Conservation (phyloP, 2,888 invertebrate genomes). For the Sialis lutaria region DNA sequence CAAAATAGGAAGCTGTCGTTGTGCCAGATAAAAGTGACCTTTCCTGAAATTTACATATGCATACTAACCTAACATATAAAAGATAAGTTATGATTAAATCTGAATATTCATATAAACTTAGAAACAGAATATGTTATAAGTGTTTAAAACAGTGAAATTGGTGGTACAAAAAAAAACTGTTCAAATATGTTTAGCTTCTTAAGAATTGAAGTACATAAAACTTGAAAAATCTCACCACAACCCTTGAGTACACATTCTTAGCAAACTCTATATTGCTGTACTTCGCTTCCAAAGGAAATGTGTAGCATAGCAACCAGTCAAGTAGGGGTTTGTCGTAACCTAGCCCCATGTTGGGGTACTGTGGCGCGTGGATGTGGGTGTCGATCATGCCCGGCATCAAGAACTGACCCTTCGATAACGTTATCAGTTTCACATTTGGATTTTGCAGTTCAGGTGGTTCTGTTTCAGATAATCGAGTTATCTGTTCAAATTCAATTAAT, state of each 20-base stretch:
- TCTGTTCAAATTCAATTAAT: not conserved
- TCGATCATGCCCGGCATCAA: conserved; percentile 79
- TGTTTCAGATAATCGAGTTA: not conserved
- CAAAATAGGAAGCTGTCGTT: conserved; percentile 80
- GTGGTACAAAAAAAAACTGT: no score
- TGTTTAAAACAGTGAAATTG: no score
- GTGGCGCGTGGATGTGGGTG: conserved; percentile 80
- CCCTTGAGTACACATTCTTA: conserved; percentile 47
- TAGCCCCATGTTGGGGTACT: conserved; percentile 71
- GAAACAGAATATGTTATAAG: no score
- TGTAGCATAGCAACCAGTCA: conserved; percentile 74
- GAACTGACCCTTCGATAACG: conserved; percentile 33
- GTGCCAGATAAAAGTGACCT: conserved; percentile 62
- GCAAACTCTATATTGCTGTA: conserved; percentile 54
- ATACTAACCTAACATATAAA: no score
- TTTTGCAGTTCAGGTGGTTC: not conserved
- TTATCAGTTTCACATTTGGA: not conserved
- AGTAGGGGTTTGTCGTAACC: conserved; percentile 64
- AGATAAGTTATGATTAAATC: no score
- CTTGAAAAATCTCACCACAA: conserved; percentile 48
- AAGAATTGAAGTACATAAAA: not conserved
- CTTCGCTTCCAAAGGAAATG: conserved; percentile 65
- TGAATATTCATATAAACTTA: no score
- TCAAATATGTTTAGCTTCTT: not conserved
- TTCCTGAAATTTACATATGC: conserved; percentile 30